Evolutionary conservation across 1,140 invertebrate genomes (phyloP).

Genomic region (Pseudomyrmex concolor): DNA sequence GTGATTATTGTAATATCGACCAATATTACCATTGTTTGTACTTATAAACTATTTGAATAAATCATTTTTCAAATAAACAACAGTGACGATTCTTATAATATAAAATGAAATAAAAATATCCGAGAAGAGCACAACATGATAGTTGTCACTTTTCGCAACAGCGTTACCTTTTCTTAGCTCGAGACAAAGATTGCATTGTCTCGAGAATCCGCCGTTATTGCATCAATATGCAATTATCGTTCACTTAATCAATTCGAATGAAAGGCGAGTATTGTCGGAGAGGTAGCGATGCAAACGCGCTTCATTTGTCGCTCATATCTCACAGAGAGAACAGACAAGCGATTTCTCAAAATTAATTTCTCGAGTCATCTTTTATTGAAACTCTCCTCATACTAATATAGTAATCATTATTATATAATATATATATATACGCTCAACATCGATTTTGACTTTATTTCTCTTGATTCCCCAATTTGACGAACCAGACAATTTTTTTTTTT

Average conservation of each 20-base stretch:
- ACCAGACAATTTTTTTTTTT: background rate
- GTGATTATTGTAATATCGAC: too few relatives aligned
- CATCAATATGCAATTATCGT: conserved; percentile 58
- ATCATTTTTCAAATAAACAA: too few relatives aligned
- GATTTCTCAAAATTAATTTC: conserved; percentile 53
- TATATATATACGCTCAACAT: background rate
- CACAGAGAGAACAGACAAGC: conserved; percentile 16
- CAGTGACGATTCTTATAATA: too few relatives aligned
- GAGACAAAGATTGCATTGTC: conserved; percentile 55
- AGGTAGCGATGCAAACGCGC: conserved; percentile 28
- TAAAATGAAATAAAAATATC: conserved; percentile 29
- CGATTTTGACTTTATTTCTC: conserved; percentile 1
- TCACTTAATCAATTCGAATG: conserved; percentile 55
- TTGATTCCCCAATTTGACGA: conserved; percentile 11
- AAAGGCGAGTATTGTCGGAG: conserved; percentile 51
- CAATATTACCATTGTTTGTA: too few relatives aligned
- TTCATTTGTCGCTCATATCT: conserved; percentile 49
- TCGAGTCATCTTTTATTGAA: conserved; percentile 5
- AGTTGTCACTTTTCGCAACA: conserved; percentile 45
- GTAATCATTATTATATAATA: too few relatives aligned
- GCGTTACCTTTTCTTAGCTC: conserved; percentile 38
- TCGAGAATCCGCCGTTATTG: conserved; percentile 51
- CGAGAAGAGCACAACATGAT: conserved; percentile 19
- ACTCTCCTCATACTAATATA: background rate
- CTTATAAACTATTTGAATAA: too few relatives aligned